phyloP scores from a whole-genome alignment of 2,888 invertebrate species.

The Dicranocentrus wangi region DNA sequence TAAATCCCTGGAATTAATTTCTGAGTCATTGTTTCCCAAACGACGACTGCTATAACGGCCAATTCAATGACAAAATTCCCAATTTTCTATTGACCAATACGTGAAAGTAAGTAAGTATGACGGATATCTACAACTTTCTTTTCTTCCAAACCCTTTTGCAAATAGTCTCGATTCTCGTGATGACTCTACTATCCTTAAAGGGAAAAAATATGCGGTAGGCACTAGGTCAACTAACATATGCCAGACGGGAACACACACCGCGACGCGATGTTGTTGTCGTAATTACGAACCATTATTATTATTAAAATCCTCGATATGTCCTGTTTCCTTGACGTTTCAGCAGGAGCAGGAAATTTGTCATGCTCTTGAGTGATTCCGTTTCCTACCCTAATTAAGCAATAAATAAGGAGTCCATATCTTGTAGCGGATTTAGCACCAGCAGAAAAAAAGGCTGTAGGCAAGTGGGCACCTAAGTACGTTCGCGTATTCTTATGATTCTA shows the following conservation, averaged over 20 bases:
- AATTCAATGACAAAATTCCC: too few species aligned
- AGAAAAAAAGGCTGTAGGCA: not conserved
- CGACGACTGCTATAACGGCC: too few species aligned
- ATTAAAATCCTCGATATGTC: conserved; percentile 43
- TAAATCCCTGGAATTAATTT: too few species aligned
- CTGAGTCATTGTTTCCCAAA: too few species aligned
- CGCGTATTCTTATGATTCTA: not conserved
- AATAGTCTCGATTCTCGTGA: too few species aligned
- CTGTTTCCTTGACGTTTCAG: conserved; percentile 45
- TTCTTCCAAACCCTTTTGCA: too few species aligned
- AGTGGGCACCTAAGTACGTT: conserved; percentile 9
- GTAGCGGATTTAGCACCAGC: not conserved
- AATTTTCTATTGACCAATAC: too few species aligned
- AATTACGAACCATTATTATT: not conserved
- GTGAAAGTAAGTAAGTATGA: too few species aligned
- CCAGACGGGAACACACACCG: not conserved
- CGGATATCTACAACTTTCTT: too few species aligned
- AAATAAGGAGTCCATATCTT: not conserved
- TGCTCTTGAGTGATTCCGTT: conserved; percentile 57
- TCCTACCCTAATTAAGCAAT: conserved; percentile 48
- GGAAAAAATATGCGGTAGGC: too few species aligned
- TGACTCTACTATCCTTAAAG: too few species aligned
- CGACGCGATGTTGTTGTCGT: not conserved
- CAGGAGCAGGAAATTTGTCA: conserved; percentile 53
- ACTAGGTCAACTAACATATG: conserved; percentile 6